phyloP scores from a whole-genome alignment of 2,797 vertebrate species.

The Paedocypris micromegethes region DNA sequence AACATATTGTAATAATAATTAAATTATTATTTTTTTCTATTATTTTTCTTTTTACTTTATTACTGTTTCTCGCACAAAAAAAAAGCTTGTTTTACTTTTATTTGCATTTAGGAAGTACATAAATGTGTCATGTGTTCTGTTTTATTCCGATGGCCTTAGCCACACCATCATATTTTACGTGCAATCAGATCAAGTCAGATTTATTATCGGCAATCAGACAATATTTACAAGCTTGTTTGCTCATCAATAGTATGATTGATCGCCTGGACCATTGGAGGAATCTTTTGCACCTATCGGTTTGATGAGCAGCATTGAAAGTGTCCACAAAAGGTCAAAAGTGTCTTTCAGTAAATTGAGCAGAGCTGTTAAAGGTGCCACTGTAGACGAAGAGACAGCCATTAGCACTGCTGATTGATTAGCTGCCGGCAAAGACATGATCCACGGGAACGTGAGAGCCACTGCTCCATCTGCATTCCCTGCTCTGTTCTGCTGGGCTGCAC shows the following conservation, averaged over 20 bases:
- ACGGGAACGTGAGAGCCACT: conserved; percentile 32
- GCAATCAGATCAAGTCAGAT: not conserved
- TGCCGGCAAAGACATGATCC: conserved; percentile 50
- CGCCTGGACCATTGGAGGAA: not conserved
- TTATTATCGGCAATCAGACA: not conserved
- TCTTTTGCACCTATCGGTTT: conserved; percentile 13
- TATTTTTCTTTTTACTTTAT: too few relatives aligned
- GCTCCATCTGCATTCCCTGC: conserved; percentile 54
- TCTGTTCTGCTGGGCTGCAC: conserved; percentile 60
- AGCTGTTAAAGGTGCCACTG: conserved; percentile 44
- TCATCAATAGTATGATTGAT: not conserved
- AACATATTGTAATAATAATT: too few relatives aligned
- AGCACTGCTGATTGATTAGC: conserved; percentile 49
- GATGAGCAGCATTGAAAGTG: conserved; percentile 18
- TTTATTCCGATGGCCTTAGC: too few relatives aligned
- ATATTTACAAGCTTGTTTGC: conserved; percentile 9
- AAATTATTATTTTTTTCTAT: too few relatives aligned
- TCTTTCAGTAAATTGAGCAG: conserved; percentile 51
- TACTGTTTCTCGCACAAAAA: too few relatives aligned
- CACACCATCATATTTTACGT: not conserved
- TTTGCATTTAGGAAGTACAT: too few relatives aligned
- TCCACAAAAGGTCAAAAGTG: conserved; percentile 55
- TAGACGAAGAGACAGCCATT: conserved; percentile 44
- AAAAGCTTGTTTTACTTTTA: too few relatives aligned
- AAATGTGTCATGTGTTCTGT: too few relatives aligned